Conservation (phyloP, 2,113 vertebrate species). For the Phylloscopus whistleri region DNA sequence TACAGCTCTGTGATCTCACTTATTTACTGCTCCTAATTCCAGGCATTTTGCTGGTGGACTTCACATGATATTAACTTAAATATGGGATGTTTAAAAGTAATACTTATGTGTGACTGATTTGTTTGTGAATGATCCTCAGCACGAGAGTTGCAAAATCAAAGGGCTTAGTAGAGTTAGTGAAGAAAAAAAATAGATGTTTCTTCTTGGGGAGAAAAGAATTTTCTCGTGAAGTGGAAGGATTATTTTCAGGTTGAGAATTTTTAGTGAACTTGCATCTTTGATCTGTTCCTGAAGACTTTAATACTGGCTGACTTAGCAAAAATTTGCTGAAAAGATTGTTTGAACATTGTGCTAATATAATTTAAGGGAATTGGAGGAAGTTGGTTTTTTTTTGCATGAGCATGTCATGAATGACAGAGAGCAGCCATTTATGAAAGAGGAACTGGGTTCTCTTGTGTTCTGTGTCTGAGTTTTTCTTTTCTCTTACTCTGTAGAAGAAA, state of each 20-base stretch:
- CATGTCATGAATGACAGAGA: background rate
- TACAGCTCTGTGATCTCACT: background rate
- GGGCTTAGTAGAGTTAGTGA: background rate
- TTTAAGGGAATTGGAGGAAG: background rate
- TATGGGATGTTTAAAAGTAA: background rate
- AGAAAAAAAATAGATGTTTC: background rate
- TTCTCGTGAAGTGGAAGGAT: background rate
- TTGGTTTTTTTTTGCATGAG: background rate
- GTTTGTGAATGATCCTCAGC: background rate
- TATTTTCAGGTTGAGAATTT: background rate
- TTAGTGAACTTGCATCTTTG: background rate
- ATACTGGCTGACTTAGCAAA: background rate
- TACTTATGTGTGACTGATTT: background rate
- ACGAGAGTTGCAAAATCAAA: background rate
- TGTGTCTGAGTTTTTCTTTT: background rate
- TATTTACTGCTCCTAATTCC: background rate
- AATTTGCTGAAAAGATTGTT: background rate
- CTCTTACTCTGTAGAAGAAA: constrained; percentile 81
- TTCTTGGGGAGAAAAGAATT: background rate
- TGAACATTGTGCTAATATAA: background rate
- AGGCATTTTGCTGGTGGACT: background rate
- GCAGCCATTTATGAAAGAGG: background rate
- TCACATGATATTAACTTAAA: background rate
- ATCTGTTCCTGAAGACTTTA: background rate
- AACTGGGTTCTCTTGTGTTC: background rate